Base-by-base conservation (phyloP, 2,113 vertebrate species). In the Polypterus senegalus region DNA sequence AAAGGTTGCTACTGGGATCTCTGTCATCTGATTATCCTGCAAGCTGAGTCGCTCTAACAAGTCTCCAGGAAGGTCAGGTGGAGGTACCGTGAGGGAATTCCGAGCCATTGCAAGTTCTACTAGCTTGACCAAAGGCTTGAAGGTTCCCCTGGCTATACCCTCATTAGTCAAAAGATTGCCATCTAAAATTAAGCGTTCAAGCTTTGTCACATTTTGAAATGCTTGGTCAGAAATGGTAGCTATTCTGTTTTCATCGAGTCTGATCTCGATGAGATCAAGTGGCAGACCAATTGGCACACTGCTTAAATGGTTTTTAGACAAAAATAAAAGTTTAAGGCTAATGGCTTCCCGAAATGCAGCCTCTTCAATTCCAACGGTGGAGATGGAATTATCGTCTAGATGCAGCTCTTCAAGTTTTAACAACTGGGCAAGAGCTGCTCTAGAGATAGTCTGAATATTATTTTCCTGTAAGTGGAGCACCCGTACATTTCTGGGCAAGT, bases 401-500 rank as follows among this genome's bases (percentile, higher is more conserved):
- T 99, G 95, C 10, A 99, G 81, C 76, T 97, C 93, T 77, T 97
- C 95, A 2, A 98, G 81, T 64, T 84, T 88, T 68, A 87, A 74
- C 58, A 99, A 83, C 79, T 97, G 94, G 55, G 94, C 89, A 5
- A 99, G 87, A 4, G 96, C 94, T 3, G 85, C 90, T 62, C 83
- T 87, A n/a, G 96, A 97, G 73, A 99, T 97, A 4, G 95, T 98
- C 76, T 97, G 95, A 70, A 99, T 99, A 73, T 97, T 97, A 82
- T 99, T 99, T 82, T 98, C 96, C 83, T 99, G 95, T 63, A 99
- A 76, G 68, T 99, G 96, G 63, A 99, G 88, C 69, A 95, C 77
- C 61, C 74, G 80, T 63, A 97, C 91, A 44, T 98, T 97, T 79
- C 87, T 94, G 68, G 96, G 96, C 58, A 99, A 81, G 82, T 98